Evolutionary conservation across 2,888 invertebrate species (phyloP).

Genomic region (Blera fallax): DNA sequence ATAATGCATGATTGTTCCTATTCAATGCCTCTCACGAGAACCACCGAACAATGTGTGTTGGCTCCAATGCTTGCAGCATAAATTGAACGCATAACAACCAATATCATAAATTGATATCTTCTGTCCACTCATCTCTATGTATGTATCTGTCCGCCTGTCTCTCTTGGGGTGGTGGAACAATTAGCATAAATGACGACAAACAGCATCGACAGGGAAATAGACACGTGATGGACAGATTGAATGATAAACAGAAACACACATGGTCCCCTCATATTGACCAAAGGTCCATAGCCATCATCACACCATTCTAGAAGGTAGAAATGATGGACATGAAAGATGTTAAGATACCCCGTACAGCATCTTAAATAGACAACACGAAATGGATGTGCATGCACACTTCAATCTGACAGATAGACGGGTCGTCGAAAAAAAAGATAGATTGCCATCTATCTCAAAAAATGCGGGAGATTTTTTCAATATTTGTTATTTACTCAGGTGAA

Average conservation of each 20-base stretch:
- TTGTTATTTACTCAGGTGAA: conserved; percentile 59
- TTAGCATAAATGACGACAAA: conserved; percentile 72
- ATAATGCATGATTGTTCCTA: conserved; percentile 22
- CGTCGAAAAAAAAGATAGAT: conserved; percentile 51
- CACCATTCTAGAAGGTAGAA: neutral
- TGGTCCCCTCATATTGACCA: conserved; percentile 49
- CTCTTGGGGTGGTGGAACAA: conserved; percentile 58
- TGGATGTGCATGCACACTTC: conserved; percentile 62
- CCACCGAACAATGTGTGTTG: conserved; percentile 3
- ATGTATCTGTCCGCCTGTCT: conserved; percentile 1
- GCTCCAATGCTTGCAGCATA: conserved; percentile 20
- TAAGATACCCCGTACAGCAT: conserved; percentile 23
- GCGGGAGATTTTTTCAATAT: conserved; percentile 42
- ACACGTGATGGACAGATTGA: conserved; percentile 68
- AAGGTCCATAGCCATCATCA: conserved; percentile 48
- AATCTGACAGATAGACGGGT: conserved; percentile 51
- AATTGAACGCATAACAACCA: conserved; percentile 45
- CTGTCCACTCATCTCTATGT: conserved; percentile 31
- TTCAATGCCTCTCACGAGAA: conserved; percentile 32
- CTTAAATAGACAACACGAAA: conserved; percentile 47
- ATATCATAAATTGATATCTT: conserved; percentile 59
- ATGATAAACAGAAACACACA: conserved; percentile 63
- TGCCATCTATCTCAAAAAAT: conserved; percentile 49
- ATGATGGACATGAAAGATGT: conserved; percentile 34
- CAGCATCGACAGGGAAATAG: conserved; percentile 55